phyloP scores from a whole-genome alignment of 2,113 vertebrate species.

The Orthonyx spaldingii region DNA sequence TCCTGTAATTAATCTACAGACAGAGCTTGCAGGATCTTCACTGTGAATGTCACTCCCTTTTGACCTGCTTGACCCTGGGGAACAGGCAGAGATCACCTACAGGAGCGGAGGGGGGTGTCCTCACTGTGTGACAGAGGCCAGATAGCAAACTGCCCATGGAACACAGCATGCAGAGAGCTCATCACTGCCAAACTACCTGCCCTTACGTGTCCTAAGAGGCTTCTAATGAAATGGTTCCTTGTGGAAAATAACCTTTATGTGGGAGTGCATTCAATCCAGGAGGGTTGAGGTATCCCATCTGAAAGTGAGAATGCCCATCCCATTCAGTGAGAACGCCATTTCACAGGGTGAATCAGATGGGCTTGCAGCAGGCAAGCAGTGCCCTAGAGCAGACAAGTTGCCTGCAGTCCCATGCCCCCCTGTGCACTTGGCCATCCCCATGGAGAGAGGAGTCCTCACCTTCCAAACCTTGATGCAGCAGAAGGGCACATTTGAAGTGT shows the following conservation, averaged over 20 bases:
- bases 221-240: neutral
- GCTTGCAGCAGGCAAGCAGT: neutral
- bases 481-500: neutral
- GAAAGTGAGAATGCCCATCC: neutral
- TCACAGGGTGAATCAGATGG: neutral
- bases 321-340: accelerated
- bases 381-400: neutral
- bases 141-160: neutral
- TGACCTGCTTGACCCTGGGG: no score
- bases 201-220: neutral
- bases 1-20: neutral
- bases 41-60: neutral
- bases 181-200: neutral
- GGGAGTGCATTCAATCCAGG: neutral
- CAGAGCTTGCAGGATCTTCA: neutral
- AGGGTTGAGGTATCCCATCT: neutral
- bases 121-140: neutral
- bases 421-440: accelerated
- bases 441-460: neutral
- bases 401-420: neutral
- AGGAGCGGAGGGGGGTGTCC: neutral
- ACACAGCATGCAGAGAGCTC: neutral
- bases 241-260: neutral
- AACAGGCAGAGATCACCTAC: neutral
- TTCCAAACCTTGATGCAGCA: neutral